Evolutionary conservation across 2,888 invertebrate species (phyloP).

Genomic region (Perdita meconis): DNA sequence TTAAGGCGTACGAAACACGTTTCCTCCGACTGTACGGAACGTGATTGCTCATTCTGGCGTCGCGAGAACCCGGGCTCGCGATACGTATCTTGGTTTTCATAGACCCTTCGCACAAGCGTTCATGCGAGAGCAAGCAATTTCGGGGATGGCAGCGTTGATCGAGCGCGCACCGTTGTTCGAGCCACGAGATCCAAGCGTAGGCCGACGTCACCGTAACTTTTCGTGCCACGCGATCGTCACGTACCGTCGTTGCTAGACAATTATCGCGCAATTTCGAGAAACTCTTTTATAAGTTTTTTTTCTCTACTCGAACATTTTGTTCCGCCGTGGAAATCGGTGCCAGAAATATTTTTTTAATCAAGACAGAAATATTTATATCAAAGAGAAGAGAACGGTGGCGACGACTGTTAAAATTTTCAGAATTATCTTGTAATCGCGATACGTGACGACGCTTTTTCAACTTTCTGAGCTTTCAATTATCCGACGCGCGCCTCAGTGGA

Average conservation of each 20-base stretch:
- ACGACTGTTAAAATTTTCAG: too few relatives aligned
- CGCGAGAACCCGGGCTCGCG: conserved; percentile 46
- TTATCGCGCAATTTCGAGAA: not conserved
- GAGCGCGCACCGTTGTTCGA: conserved; percentile 27
- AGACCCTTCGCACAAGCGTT: conserved; percentile 34
- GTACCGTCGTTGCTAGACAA: conserved; percentile 14
- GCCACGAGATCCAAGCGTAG: conserved; percentile 30
- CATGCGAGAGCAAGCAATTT: conserved; percentile 15
- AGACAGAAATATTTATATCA: too few relatives aligned
- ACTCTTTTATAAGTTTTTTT: not conserved
- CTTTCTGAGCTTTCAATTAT: conserved; percentile 21
- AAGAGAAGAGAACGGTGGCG: too few relatives aligned
- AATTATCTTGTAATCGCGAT: too few relatives aligned
- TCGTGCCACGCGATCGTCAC: conserved; percentile 24
- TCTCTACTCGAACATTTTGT: conserved; percentile 34
- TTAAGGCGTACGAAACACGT: conserved; percentile 73
- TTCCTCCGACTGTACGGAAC: conserved; percentile 49
- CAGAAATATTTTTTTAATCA: not conserved
- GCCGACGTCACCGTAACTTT: conserved; percentile 11
- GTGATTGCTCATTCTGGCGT: conserved; percentile 63
- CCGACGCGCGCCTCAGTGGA: conserved; percentile 2
- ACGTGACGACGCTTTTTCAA: conserved; percentile 30
- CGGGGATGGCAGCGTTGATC: conserved; percentile 25
- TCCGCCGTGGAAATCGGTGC: conserved; percentile 5
- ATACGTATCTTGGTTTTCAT: conserved; percentile 42